These are phyloP conservation scores for Gobio occitaniae DNA, from an alignment of 2,797 vertebrate genomes.

Conservation along the genomic window DNA sequence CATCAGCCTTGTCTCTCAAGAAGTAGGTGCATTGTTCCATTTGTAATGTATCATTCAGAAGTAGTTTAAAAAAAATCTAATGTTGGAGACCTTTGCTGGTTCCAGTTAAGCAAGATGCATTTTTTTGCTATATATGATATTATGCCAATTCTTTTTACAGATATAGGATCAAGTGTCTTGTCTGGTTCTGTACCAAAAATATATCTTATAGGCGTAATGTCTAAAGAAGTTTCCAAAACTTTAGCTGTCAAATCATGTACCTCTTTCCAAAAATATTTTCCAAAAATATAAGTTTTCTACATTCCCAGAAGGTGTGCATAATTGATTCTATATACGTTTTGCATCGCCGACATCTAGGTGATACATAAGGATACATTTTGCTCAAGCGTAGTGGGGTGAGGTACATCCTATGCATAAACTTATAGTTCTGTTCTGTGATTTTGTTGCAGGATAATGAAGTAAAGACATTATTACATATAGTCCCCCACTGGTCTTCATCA, in stretches of 20 bases:
- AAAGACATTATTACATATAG: no score
- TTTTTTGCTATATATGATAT: no score
- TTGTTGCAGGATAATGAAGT: no score
- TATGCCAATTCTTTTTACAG: no score
- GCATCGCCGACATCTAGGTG: background rate
- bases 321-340: background rate
- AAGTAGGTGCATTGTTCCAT: no score
- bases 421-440: background rate
- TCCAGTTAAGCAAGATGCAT: no score
- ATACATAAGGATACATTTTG: constrained; percentile 12
- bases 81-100: no score
- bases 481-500: constrained; percentile 3
- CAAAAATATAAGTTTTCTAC: background rate
- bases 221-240: background rate
- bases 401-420: constrained; percentile 20
- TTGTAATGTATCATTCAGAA: no score
- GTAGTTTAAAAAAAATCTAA: no score
- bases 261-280: background rate
- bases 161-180: background rate
- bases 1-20: no score
- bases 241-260: background rate
- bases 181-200: background rate
- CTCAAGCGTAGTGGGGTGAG: background rate
- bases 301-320: background rate
- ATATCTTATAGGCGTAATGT: background rate